A percentile compares a stretch with the other conserved stretches of the same genome.
Evolutionary conservation across 1,140 invertebrate genomes (phyloP).

Genomic region (Nasonia vitripennis): DNA sequence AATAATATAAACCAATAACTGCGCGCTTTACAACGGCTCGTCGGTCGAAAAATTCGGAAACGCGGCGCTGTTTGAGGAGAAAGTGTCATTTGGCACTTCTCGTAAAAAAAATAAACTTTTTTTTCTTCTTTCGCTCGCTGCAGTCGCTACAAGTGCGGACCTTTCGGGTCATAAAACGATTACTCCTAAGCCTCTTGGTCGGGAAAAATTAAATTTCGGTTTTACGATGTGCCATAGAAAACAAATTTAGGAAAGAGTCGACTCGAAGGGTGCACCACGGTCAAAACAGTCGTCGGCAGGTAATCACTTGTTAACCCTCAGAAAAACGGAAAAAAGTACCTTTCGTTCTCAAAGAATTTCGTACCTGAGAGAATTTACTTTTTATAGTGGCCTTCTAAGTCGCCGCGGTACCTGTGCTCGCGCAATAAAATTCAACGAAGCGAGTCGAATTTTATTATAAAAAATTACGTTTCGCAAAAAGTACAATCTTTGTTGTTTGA

Average conservation of each 20-base stretch:
- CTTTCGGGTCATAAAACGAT: constrained; percentile 28
- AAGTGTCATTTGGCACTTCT: not conserved
- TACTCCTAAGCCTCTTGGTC: constrained; percentile 9
- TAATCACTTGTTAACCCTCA: constrained; percentile 41
- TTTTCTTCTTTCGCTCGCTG: not conserved
- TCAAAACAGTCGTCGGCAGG: constrained; percentile 39
- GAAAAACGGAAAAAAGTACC: constrained; percentile 16
- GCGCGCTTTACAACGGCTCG: too few species aligned
- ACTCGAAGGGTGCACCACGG: constrained; percentile 27
- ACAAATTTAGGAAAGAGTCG: constrained; percentile 34
- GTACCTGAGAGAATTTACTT: constrained; percentile 31
- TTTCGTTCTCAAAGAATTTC: constrained; percentile 18
- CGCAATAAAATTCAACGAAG: not conserved
- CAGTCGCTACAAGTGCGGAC: not conserved
- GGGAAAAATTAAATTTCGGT: constrained; percentile 39
- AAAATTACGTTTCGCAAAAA: not conserved
- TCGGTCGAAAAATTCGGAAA: not conserved
- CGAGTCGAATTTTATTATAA: not conserved
- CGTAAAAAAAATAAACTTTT: constrained; percentile 9
- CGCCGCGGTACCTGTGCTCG: not conserved
- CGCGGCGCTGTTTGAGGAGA: not conserved
- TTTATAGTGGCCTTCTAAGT: not conserved
- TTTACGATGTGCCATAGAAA: constrained; percentile 47
- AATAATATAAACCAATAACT: too few species aligned
- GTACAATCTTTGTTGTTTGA: too few species aligned